These are phyloP conservation scores for Melanargia galathea DNA, from an alignment of 2,888 invertebrate species.

Conservation along the genomic window DNA sequence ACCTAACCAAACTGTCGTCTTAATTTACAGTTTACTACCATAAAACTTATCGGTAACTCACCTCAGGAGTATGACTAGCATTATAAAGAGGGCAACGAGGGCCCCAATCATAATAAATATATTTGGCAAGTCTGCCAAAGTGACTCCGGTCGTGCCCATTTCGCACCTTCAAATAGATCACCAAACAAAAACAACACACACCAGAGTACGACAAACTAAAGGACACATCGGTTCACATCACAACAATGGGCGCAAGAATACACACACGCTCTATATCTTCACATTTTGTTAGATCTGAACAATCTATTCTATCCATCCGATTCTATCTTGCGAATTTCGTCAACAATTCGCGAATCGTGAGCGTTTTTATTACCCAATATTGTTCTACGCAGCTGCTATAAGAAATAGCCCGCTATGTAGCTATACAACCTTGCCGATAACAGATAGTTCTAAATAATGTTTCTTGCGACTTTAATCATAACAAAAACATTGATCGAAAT, in stretches of 20 bases:
- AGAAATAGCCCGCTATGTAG: slow-evolving; percentile 51
- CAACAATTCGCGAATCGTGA: slow-evolving; percentile 34
- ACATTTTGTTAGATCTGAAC: slow-evolving; percentile 36
- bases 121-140: slow-evolving; percentile 88
- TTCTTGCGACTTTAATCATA: slow-evolving; percentile 58
- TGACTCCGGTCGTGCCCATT: slow-evolving; percentile 80
- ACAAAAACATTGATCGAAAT: slow-evolving; percentile 75
- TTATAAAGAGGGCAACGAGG: slow-evolving; percentile 87
- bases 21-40: background rate
- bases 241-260: slow-evolving; percentile 46
- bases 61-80: slow-evolving; percentile 89
- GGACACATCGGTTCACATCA: slow-evolving; percentile 60
- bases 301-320: slow-evolving; percentile 37
- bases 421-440: slow-evolving; percentile 44
- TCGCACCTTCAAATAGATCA: slow-evolving; percentile 47
- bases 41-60: slow-evolving; percentile 56
- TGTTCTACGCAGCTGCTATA: slow-evolving; percentile 51
- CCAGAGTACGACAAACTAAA: slow-evolving; percentile 47
- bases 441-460: slow-evolving; percentile 44
- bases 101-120: slow-evolving; percentile 89
- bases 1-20: background rate
- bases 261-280: slow-evolving; percentile 39
- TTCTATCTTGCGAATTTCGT: slow-evolving; percentile 49
- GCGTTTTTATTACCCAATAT: slow-evolving; percentile 38
- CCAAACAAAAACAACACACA: slow-evolving; percentile 53